A percentile compares a stretch with the other conserved stretches of the same genome.
Conservation (phyloP, 2,888 invertebrate genomes). For the Sinopyrophorus schimmeli region DNA sequence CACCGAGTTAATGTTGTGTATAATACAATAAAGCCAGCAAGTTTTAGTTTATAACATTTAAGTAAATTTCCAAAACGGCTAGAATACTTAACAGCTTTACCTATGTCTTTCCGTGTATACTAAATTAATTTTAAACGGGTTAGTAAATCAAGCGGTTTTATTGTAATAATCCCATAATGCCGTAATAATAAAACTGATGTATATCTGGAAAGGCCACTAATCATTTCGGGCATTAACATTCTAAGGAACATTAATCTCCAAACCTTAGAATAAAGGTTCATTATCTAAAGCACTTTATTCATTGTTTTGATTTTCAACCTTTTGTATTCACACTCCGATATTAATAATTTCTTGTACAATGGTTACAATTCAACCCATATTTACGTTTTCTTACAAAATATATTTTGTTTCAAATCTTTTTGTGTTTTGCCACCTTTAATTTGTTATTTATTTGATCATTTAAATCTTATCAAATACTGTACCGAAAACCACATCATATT, state of each 20-base stretch:
- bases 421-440: no score
- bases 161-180: conserved; percentile 13
- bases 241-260: conserved; percentile 27
- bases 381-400: no score
- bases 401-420: no score
- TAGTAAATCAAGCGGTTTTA: conserved; percentile 14
- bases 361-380: no score
- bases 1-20: conserved; percentile 22
- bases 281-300: conserved; percentile 27
- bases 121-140: conserved; percentile 14
- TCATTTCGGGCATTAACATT: conserved; percentile 29
- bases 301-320: conserved; percentile 18
- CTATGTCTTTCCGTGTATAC: conserved; percentile 3
- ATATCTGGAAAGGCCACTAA: conserved; percentile 16
- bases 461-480: no score
- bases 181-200: conserved; percentile 19
- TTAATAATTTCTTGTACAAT: no score
- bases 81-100: conserved; percentile 6
- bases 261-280: conserved; percentile 29
- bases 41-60: conserved; percentile 14
- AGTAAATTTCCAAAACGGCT: conserved; percentile 11
- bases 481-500: no score
- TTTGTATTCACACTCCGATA: conserved; percentile 1
- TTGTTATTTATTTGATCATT: no score
- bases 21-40: conserved; percentile 18